Percentiles rank a stretch among this genome's conserved stretches.
phyloP scores from a whole-genome alignment of 1,140 invertebrate species.

The Drosophila gunungcola region DNA sequence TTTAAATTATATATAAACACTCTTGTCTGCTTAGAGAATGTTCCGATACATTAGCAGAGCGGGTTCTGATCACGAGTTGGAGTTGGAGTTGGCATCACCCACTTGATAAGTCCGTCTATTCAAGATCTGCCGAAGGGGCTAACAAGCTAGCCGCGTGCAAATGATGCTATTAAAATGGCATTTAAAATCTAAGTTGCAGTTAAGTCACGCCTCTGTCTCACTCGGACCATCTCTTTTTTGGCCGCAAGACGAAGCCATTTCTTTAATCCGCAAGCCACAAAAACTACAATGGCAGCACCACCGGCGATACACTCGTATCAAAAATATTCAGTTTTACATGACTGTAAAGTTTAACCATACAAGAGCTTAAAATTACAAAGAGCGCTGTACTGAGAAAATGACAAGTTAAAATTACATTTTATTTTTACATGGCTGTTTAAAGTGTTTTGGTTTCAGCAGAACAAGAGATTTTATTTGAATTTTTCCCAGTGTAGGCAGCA shows the following conservation, averaged over 20 bases:
- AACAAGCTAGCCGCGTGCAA: slow-evolving; percentile 77
- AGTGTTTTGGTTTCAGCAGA: no score
- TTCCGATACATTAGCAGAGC: neutral
- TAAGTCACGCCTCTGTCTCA: slow-evolving; percentile 42
- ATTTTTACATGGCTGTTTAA: no score
- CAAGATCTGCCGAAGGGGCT: slow-evolving; percentile 35
- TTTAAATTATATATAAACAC: neutral
- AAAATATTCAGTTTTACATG: no score
- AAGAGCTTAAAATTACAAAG: no score
- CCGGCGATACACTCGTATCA: slow-evolving; percentile 5
- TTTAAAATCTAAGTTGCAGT: slow-evolving; percentile 80
- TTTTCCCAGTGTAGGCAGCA: slow-evolving; percentile 32
- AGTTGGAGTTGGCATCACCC: neutral
- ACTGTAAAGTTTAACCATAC: no score
- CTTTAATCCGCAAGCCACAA: slow-evolving; percentile 14
- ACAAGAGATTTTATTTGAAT: no score
- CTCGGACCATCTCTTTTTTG: slow-evolving; percentile 27
- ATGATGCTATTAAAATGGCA: slow-evolving; percentile 82
- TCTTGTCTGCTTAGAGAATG: slow-evolving; percentile 1
- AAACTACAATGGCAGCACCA: slow-evolving; percentile 54
- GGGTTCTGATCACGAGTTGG: slow-evolving; percentile 2
- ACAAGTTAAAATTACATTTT: no score
- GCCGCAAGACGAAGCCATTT: slow-evolving; percentile 52
- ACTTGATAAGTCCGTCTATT: neutral
- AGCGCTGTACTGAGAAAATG: no score